Evolutionary conservation across 1,140 invertebrate genomes (phyloP).

Genomic region (Drosophila bifasciata): DNA sequence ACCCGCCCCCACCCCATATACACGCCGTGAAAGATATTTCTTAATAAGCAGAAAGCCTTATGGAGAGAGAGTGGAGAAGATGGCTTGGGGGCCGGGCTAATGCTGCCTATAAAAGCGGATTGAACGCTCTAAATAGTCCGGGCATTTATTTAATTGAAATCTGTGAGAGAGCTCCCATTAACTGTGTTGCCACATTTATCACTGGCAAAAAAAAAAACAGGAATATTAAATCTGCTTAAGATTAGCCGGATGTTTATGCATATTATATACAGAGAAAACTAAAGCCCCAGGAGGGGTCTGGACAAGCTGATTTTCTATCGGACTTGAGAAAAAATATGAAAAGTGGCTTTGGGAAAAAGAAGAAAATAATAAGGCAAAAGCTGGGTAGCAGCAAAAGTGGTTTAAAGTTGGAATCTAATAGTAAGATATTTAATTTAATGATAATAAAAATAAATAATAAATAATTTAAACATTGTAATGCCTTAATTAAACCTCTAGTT

Average conservation of each 20-base stretch:
- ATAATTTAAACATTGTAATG: too few relatives aligned
- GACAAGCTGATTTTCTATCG: too few relatives aligned
- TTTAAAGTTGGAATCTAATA: too few relatives aligned
- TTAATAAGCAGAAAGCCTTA: constrained; percentile 70
- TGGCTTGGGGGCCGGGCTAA: constrained; percentile 28
- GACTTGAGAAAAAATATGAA: too few relatives aligned
- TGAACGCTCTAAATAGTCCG: constrained; percentile 68
- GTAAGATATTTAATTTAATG: too few relatives aligned
- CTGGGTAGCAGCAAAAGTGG: too few relatives aligned
- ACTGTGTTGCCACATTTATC: constrained; percentile 61
- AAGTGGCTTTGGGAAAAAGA: too few relatives aligned
- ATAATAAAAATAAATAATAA: too few relatives aligned
- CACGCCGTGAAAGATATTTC: constrained; percentile 48
- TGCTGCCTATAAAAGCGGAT: constrained; percentile 62
- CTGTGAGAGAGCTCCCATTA: constrained; percentile 56
- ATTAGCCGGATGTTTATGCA: constrained; percentile 36
- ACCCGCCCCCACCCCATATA: too few relatives aligned
- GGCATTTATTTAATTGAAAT: constrained; percentile 79
- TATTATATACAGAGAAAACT: constrained; percentile 8
- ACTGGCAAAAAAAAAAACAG: constrained; percentile 14
- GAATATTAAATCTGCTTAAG: constrained; percentile 52
- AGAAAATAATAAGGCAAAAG: too few relatives aligned
- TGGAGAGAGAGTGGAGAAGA: neutral
- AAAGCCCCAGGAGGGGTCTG: too few relatives aligned
- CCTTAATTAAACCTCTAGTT: too few relatives aligned